These are phyloP conservation scores for Epicampocera succincta DNA, from an alignment of 2,888 invertebrate genomes.

Conservation along the genomic window DNA sequence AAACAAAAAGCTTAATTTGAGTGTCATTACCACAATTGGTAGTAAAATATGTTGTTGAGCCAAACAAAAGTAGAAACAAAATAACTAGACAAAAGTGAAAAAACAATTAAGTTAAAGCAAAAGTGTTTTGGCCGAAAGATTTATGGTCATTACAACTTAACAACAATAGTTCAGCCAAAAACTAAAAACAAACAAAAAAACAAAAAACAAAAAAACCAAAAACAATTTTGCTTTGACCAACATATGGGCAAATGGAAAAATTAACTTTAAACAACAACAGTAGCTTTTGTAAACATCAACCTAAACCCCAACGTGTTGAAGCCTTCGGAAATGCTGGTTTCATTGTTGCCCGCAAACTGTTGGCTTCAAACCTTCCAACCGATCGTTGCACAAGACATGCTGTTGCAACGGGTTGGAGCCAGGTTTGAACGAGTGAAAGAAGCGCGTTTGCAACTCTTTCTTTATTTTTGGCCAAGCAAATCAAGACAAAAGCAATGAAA, in stretches of 20 bases:
- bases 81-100: conserved; percentile 7
- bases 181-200: no score
- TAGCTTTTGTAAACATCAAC: conserved; percentile 51
- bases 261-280: conserved; percentile 57
- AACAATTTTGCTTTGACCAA: background rate
- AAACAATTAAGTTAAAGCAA: conserved; percentile 54
- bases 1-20: conserved; percentile 31
- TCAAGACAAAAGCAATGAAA: conserved; percentile 58
- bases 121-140: conserved; percentile 58
- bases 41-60: conserved; percentile 43
- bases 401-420: conserved; percentile 24
- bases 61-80: conserved; percentile 10
- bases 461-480: conserved; percentile 27
- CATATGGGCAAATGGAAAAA: conserved; percentile 1
- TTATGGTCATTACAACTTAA: conserved; percentile 56
- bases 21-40: conserved; percentile 62
- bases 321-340: background rate
- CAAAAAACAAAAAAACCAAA: background rate
- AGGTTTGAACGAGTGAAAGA: conserved; percentile 60
- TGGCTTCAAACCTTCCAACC: conserved; percentile 31
- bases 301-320: background rate
- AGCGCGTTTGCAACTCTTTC: conserved; percentile 14
- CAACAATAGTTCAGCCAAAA: conserved; percentile 26
- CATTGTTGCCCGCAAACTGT: conserved; percentile 31
- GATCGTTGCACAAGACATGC: conserved; percentile 46